Evolutionary conservation across 2,888 invertebrate species (phyloP).

Genomic region (Magallana nippona): DNA sequence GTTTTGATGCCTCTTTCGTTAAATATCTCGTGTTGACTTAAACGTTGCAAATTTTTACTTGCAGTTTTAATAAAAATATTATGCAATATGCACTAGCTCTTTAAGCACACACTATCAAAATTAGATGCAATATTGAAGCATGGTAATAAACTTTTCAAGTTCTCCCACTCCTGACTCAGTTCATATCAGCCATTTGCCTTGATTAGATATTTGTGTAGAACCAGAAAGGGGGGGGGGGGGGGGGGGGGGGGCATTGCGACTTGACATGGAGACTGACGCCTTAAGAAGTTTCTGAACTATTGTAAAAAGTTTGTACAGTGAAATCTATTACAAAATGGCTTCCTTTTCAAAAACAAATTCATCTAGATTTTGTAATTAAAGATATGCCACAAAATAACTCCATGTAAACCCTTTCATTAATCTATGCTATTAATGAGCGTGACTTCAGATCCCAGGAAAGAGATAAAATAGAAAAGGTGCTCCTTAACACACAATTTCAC

Average conservation of each 20-base stretch:
- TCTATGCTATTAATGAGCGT: background rate
- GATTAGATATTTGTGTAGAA: background rate
- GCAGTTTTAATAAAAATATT: background rate
- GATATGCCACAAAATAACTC: background rate
- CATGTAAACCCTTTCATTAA: background rate
- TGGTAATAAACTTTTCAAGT: background rate
- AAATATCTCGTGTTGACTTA: background rate
- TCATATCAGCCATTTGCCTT: background rate
- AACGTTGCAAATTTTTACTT: background rate
- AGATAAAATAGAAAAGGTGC: background rate
- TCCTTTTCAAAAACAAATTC: background rate
- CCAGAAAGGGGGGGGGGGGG: too few relatives aligned
- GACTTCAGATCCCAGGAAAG: background rate
- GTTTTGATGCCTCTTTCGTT: constrained; percentile 2
- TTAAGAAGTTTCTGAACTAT: background rate
- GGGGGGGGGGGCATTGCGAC: background rate
- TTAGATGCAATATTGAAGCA: background rate
- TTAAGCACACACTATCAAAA: too few relatives aligned
- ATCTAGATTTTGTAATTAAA: background rate
- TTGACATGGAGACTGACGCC: background rate
- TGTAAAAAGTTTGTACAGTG: background rate
- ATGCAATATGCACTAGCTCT: background rate
- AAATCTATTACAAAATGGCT: background rate
- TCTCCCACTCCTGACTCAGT: background rate
- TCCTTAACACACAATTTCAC: background rate